phyloP scores from a whole-genome alignment of 2,113 vertebrate genomes.

The Cyprinodon variegatus region DNA sequence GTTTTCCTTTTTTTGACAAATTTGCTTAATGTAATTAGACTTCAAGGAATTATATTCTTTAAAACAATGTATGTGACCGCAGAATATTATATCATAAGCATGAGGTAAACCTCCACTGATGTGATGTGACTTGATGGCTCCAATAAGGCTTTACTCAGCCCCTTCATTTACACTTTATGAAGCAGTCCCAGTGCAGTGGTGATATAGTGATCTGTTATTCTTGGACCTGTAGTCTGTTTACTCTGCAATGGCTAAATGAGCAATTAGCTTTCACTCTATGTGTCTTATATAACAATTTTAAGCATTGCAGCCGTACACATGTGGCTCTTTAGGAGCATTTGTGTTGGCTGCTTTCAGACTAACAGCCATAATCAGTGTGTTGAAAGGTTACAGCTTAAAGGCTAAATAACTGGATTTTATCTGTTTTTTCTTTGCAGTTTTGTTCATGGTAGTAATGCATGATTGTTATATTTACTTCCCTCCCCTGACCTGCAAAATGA shows the following conservation, averaged over 20 bases:
- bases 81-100: neutral
- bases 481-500: neutral
- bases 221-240: constrained; percentile 1
- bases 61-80: neutral
- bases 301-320: constrained; percentile 5
- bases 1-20: neutral
- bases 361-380: constrained; percentile 6
- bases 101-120: neutral
- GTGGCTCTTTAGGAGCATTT: constrained; percentile 6
- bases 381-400: neutral
- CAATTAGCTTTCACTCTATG: neutral
- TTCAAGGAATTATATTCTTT: neutral
- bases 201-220: neutral
- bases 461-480: neutral
- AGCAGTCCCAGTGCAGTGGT: neutral
- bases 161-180: neutral
- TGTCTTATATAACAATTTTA: neutral
- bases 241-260: neutral
- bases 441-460: neutral
- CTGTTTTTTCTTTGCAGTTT: neutral
- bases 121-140: neutral
- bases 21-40: neutral
- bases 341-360: constrained; percentile 1
- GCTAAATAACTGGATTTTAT: neutral
- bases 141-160: neutral